Percentiles rank a stretch among this genome's conserved stretches.
Evolutionary conservation across 2,113 vertebrate species (phyloP).

Genomic region (Xiphias gladius): DNA sequence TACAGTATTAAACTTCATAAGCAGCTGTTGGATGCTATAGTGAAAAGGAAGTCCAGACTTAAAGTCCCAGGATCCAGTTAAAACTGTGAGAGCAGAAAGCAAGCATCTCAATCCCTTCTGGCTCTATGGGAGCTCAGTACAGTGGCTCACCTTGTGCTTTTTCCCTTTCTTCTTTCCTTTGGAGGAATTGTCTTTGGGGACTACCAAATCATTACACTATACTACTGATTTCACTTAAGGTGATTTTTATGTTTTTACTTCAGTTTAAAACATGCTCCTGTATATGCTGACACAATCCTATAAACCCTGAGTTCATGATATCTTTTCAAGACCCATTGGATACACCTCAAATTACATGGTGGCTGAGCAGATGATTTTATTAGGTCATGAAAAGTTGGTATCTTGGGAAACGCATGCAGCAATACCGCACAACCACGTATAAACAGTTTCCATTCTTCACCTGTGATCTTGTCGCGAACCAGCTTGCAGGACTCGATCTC

Average conservation of each 20-base stretch:
- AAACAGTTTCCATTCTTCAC: constrained; percentile 75
- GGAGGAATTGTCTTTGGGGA: neutral
- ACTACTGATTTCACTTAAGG: neutral
- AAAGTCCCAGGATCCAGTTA: neutral
- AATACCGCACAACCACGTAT: neutral
- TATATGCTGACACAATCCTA: neutral
- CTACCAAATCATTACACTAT: neutral
- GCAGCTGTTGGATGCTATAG: neutral
- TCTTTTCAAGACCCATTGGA: neutral
- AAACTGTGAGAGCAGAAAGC: constrained; percentile 9
- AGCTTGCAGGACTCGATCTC: constrained; percentile 99
- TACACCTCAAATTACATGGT: neutral
- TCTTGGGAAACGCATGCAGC: neutral
- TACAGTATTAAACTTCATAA: neutral
- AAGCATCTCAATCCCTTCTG: constrained; percentile 18
- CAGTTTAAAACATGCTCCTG: neutral
- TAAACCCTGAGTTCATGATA: neutral
- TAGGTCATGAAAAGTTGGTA: neutral
- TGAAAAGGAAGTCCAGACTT: neutral
- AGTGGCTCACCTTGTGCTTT: neutral
- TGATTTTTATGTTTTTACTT: constrained; percentile 12
- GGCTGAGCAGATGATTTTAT: neutral
- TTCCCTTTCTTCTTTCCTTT: neutral
- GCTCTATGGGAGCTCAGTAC: neutral
- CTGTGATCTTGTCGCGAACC: constrained; percentile 99